A percentile compares a stretch with the other conserved stretches of the same genome.
Evolutionary conservation across 1,140 invertebrate species (phyloP).

Genomic region (Drosophila ficusphila): DNA sequence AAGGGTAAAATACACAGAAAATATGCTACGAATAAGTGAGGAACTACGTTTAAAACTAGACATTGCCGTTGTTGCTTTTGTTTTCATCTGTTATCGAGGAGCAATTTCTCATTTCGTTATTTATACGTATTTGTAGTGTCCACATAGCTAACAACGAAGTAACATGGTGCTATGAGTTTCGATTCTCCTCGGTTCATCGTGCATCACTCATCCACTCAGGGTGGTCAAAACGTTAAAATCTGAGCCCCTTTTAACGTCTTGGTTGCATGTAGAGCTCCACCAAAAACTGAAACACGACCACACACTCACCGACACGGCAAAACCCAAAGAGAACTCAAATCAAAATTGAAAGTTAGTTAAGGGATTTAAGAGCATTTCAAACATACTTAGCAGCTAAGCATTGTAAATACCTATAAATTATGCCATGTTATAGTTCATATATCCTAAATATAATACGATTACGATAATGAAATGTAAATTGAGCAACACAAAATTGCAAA

Average conservation of each 20-base stretch:
- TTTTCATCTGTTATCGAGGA: conserved; percentile 17
- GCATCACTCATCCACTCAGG: conserved; percentile 15
- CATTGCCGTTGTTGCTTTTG: conserved; percentile 45
- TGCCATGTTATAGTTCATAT: conserved; percentile 44
- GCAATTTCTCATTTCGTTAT: conserved; percentile 29
- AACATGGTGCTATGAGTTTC: conserved; percentile 82
- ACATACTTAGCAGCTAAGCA: conserved; percentile 42
- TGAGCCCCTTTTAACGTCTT: conserved; percentile 83
- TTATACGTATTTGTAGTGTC: conserved; percentile 26
- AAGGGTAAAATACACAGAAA: conserved; percentile 25
- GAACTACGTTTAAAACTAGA: conserved; percentile 28
- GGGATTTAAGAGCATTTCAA: conserved; percentile 40
- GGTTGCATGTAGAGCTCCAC: conserved; percentile 34
- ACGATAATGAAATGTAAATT: conserved; percentile 66
- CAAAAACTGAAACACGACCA: conserved; percentile 3
- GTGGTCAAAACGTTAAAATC: conserved; percentile 78
- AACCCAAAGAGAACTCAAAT: conserved; percentile 27
- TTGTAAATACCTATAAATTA: conserved; percentile 61
- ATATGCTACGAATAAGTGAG: conserved; percentile 16
- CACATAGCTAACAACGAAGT: conserved; percentile 77
- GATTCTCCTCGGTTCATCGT: conserved; percentile 38
- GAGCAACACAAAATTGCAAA: conserved; percentile 74
- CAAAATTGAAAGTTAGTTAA: conserved; percentile 35
- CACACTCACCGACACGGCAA: conserved; percentile 9
- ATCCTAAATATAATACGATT: conserved; percentile 34